phyloP scores from a whole-genome alignment of 2,113 vertebrate genomes.

The Todiramphus saurophagus region DNA sequence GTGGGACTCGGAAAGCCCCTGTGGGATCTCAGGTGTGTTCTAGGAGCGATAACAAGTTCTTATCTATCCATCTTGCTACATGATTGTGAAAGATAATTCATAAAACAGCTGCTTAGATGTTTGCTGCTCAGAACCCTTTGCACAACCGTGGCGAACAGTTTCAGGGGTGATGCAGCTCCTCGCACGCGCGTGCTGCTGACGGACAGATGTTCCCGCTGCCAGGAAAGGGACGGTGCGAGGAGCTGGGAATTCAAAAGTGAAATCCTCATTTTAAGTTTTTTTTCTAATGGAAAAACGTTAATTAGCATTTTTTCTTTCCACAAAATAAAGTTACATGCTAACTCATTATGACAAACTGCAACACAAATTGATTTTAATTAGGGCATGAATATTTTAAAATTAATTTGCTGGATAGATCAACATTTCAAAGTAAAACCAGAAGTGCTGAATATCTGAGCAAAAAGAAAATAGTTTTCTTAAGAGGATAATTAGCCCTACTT shows the following conservation, averaged over 20 bases:
- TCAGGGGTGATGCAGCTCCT: not conserved
- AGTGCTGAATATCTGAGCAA: constrained; percentile 66
- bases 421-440: constrained; percentile 73
- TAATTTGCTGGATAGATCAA: constrained; percentile 67
- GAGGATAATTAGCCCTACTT: constrained; percentile 61
- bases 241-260: not conserved
- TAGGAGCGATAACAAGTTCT: not conserved
- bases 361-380: constrained; percentile 72
- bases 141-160: not conserved
- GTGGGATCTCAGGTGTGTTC: constrained; percentile 35
- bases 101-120: not conserved
- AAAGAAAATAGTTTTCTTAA: constrained; percentile 64
- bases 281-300: constrained; percentile 53
- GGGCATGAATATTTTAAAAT: constrained; percentile 75
- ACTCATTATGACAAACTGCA: constrained; percentile 66
- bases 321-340: constrained; percentile 58
- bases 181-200: not conserved
- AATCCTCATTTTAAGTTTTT: not conserved
- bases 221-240: not conserved
- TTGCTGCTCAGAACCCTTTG: not conserved
- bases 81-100: not conserved
- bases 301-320: constrained; percentile 42
- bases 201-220: not conserved
- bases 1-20: not conserved
- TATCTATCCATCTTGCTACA: not conserved